Evolutionary conservation across 2,888 invertebrate species (phyloP).

Genomic region (Eucera pruinosa): DNA sequence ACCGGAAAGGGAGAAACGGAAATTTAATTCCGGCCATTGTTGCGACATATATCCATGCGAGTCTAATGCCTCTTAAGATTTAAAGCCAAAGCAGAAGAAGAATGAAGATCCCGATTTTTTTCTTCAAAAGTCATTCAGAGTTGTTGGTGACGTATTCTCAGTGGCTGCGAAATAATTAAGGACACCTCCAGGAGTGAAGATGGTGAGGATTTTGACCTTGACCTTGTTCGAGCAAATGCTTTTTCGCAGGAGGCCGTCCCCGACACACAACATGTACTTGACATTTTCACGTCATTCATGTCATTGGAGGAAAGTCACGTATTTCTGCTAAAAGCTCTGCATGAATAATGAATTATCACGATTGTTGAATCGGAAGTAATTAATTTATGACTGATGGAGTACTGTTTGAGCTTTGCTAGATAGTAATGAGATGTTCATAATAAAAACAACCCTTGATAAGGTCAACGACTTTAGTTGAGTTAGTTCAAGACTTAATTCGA

Average conservation of each 20-base stretch:
- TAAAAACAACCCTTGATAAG: too few relatives aligned
- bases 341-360: not conserved
- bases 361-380: not conserved
- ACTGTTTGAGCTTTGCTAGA: not conserved
- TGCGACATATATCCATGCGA: conserved; percentile 6
- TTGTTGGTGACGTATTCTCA: not conserved
- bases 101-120: not conserved
- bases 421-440: not conserved
- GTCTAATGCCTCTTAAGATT: not conserved
- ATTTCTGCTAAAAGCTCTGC: not conserved
- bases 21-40: conserved; percentile 42
- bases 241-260: conserved; percentile 15
- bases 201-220: conserved; percentile 43
- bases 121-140: not conserved
- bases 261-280: conserved; percentile 42
- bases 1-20: conserved; percentile 7
- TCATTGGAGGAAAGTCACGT: conserved; percentile 43
- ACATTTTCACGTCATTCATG: conserved; percentile 45
- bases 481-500: too few relatives aligned
- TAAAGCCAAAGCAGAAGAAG: not conserved
- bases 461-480: too few relatives aligned
- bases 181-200: conserved; percentile 8
- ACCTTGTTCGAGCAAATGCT: conserved; percentile 39
- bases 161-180: conserved; percentile 42
- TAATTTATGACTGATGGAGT: not conserved